These are phyloP conservation scores for Sitta carolinensis DNA, from an alignment of 2,797 vertebrate genomes.

Conservation along the genomic window DNA sequence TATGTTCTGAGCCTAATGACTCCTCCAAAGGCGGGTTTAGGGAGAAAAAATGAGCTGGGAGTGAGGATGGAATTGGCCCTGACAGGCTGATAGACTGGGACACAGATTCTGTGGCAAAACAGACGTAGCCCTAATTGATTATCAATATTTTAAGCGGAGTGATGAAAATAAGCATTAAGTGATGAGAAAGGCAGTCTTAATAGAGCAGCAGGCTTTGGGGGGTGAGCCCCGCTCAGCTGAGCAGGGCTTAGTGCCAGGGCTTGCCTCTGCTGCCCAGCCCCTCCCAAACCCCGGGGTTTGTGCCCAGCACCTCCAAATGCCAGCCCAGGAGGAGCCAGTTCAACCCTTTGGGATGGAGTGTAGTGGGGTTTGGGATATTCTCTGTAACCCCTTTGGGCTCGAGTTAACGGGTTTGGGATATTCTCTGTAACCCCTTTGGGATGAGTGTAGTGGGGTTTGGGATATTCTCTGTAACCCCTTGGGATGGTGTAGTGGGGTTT, in stretches of 20 bases:
- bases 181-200: slow-evolving; percentile 89
- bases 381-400: no score
- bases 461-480: no score
- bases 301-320: neutral
- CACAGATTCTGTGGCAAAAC: slow-evolving; percentile 98
- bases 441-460: no score
- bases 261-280: slow-evolving; percentile 50
- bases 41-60: slow-evolving; percentile 95
- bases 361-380: no score
- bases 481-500: no score
- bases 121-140: slow-evolving; percentile 99
- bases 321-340: no score
- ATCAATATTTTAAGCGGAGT: slow-evolving; percentile 99
- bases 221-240: slow-evolving; percentile 27
- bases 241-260: slow-evolving; percentile 55
- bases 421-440: no score
- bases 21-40: slow-evolving; percentile 90
- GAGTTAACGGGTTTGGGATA: no score
- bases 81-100: slow-evolving; percentile 97
- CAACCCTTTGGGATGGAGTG: no score
- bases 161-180: slow-evolving; percentile 99
- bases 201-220: slow-evolving; percentile 81
- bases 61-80: slow-evolving; percentile 94
- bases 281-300: neutral
- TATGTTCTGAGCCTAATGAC: slow-evolving; percentile 90